Percentiles rank a stretch among this genome's conserved stretches.
phyloP scores from a whole-genome alignment of 2,113 vertebrate genomes.

The Cephalopholis sonnerati region DNA sequence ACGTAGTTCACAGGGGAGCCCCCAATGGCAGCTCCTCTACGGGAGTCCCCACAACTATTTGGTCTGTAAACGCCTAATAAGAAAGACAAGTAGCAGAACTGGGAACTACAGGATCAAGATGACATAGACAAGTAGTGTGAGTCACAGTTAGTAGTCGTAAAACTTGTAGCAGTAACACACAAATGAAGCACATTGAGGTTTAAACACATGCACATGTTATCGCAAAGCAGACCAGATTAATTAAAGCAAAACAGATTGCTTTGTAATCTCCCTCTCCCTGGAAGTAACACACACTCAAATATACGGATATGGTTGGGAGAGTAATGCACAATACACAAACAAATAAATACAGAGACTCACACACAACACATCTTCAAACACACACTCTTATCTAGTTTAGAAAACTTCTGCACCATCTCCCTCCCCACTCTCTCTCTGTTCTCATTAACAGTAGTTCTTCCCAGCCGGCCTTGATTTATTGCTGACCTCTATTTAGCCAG shows the following conservation, averaged over 20 bases:
- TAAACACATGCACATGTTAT: slow-evolving; percentile 28
- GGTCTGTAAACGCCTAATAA: too few relatives aligned
- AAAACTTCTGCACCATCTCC: slow-evolving; percentile 29
- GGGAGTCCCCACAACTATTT: too few relatives aligned
- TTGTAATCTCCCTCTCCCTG: slow-evolving; percentile 32
- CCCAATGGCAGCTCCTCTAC: too few relatives aligned
- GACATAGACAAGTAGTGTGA: not conserved
- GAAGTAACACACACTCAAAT: slow-evolving; percentile 24
- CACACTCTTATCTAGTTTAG: slow-evolving; percentile 5
- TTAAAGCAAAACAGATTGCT: slow-evolving; percentile 57
- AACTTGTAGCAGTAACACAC: slow-evolving; percentile 2
- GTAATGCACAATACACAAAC: slow-evolving; percentile 20
- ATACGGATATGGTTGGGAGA: slow-evolving; percentile 6
- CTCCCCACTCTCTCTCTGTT: slow-evolving; percentile 37
- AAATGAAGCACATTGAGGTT: slow-evolving; percentile 16
- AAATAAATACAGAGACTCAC: slow-evolving; percentile 21
- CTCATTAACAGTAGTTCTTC: slow-evolving; percentile 69
- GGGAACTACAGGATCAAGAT: not conserved
- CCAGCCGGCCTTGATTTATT: slow-evolving; percentile 66
- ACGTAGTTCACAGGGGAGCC: too few relatives aligned
- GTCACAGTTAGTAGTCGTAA: not conserved
- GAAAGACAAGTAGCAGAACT: not conserved
- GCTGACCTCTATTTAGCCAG: slow-evolving; percentile 73
- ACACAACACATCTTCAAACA: slow-evolving; percentile 25
- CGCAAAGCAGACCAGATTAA: slow-evolving; percentile 36